Conservation (phyloP, 2,888 invertebrate species). For the Myopa testacea region DNA sequence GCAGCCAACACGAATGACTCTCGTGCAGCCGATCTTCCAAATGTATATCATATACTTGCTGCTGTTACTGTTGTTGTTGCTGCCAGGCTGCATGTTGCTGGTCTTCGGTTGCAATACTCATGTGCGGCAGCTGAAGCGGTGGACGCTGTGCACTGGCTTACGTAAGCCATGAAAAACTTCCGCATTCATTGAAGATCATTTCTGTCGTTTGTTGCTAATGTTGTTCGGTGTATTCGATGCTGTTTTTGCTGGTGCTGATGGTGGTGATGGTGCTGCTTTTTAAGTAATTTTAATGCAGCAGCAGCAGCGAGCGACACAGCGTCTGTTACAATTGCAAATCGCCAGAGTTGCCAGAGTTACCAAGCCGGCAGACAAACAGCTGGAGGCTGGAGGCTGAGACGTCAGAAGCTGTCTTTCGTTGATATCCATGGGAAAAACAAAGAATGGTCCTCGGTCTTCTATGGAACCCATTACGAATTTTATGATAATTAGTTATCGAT, state of each 20-base stretch:
- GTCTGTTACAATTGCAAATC: conserved; percentile 43
- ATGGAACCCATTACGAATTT: conserved; percentile 20
- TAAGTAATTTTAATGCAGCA: conserved; percentile 22
- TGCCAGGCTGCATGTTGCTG: conserved; percentile 25
- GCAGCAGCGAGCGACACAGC: conserved; percentile 39
- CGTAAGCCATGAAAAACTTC: conserved; percentile 68
- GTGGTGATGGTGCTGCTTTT: conserved; percentile 47
- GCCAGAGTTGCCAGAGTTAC: conserved; percentile 28
- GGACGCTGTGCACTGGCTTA: conserved; percentile 52
- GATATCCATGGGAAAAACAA: conserved; percentile 21
- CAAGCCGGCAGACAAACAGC: conserved; percentile 5
- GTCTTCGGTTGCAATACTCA: conserved; percentile 16
- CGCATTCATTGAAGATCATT: conserved; percentile 69
- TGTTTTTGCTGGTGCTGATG: conserved; percentile 52
- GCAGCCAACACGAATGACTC: conserved; percentile 30
- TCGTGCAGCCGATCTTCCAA: conserved; percentile 33
- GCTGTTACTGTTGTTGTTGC: conserved; percentile 44
- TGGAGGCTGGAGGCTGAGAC: conserved; percentile 18
- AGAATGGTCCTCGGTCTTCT: neutral
- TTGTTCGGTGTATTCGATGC: conserved; percentile 53
- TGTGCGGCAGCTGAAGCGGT: conserved; percentile 45
- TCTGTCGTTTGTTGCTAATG: conserved; percentile 57
- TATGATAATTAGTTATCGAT: conserved; percentile 12
- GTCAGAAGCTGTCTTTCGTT: neutral
- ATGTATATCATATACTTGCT: conserved; percentile 30